A percentile compares a stretch with the other conserved stretches of the same genome.
Conservation (phyloP, 2,888 invertebrate genomes). For the Drosophila nr. fundita region DNA sequence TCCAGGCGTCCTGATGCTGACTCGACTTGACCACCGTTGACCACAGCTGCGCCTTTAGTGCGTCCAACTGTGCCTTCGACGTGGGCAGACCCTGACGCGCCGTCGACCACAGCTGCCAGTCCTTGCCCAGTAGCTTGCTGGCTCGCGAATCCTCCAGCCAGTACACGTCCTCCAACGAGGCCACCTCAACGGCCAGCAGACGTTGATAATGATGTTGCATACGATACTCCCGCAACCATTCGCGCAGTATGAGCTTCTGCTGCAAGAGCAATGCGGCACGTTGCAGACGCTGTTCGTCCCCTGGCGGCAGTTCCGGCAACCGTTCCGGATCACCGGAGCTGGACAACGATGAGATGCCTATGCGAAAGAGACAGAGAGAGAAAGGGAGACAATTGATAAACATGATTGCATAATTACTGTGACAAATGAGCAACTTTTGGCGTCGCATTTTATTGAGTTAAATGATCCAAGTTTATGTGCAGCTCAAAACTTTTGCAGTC, state of each 20-base stretch:
- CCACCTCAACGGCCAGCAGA: conserved; percentile 91
- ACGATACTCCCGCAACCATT: conserved; percentile 92
- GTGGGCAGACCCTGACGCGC: conserved; percentile 93
- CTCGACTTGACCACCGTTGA: conserved; percentile 93
- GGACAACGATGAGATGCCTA: conserved; percentile 93
- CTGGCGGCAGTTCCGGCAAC: conserved; percentile 92
- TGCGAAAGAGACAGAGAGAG: conserved; percentile 34
- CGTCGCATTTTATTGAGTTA: conserved; percentile 62
- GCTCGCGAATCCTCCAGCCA: conserved; percentile 94
- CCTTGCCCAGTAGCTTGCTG: conserved; percentile 91
- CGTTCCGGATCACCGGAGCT: conserved; percentile 91
- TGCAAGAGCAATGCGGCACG: conserved; percentile 92
- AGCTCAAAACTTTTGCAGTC: conserved; percentile 48
- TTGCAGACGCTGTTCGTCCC: conserved; percentile 93
- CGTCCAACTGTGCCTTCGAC: conserved; percentile 91
- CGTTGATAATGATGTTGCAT: conserved; percentile 91
- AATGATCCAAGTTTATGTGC: conserved; percentile 56
- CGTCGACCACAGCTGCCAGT: conserved; percentile 91
- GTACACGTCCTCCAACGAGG: conserved; percentile 95
- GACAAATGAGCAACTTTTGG: conserved; percentile 40
- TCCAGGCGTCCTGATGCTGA: conserved; percentile 95
- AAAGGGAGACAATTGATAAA: neutral
- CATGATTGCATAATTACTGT: neutral
- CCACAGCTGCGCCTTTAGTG: conserved; percentile 93
- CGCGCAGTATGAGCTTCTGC: conserved; percentile 92